Percentiles rank a stretch among this genome's conserved stretches.
Evolutionary conservation across 2,113 vertebrate genomes (phyloP).

Genomic region (Pavo muticus): DNA sequence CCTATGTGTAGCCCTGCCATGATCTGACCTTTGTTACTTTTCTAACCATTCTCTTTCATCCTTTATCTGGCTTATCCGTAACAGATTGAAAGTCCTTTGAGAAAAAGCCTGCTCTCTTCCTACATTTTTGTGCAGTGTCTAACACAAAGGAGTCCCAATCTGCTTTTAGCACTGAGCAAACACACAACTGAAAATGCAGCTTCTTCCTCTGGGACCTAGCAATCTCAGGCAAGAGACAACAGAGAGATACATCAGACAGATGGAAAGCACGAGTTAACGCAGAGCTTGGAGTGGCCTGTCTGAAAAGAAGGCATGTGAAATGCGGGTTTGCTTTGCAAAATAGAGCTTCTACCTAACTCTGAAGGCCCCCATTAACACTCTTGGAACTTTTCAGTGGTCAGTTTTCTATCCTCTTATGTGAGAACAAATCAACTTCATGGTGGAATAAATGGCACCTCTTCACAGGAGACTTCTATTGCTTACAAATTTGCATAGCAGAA

Average conservation of each 20-base stretch:
- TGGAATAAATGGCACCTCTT: not conserved
- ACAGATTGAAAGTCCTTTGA: conserved; percentile 45
- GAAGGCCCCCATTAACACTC: not conserved
- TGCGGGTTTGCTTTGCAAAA: not conserved
- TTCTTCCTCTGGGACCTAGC: conserved; percentile 46
- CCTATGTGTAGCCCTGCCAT: not conserved
- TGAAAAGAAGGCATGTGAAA: not conserved
- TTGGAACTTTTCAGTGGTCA: not conserved
- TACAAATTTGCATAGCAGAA: not conserved
- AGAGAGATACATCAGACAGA: conserved; percentile 20
- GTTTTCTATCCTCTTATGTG: not conserved
- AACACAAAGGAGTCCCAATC: conserved; percentile 59
- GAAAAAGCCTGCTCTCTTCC: conserved; percentile 20
- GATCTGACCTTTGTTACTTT: conserved; percentile 51
- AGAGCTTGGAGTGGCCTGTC: not conserved
- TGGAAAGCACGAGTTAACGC: not conserved
- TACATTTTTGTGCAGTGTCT: conserved; percentile 12
- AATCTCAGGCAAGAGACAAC: conserved; percentile 28
- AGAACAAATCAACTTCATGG: not conserved
- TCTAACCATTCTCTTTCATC: conserved; percentile 53
- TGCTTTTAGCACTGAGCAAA: conserved; percentile 54
- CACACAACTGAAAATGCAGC: conserved; percentile 22
- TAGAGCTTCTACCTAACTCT: not conserved
- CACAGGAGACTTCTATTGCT: not conserved
- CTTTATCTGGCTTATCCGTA: conserved; percentile 53